Evolutionary conservation across 2,888 invertebrate genomes (phyloP).

Genomic region (Temnothorax ravouxi): DNA sequence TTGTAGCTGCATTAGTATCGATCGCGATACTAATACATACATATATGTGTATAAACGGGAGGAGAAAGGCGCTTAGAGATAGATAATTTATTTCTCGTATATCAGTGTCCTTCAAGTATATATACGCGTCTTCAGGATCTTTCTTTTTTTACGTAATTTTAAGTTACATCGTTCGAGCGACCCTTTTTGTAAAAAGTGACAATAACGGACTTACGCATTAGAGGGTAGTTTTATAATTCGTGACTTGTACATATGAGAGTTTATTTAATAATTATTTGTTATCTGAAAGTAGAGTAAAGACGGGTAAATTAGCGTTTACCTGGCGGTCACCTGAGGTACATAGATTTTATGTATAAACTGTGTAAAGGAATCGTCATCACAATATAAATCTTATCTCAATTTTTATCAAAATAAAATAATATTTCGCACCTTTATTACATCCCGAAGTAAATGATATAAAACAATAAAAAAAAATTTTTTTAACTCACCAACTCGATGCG

Average conservation of each 20-base stretch:
- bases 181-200: slow-evolving; percentile 44
- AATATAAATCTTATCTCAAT: slow-evolving; percentile 75
- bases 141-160: slow-evolving; percentile 48
- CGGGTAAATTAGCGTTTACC: slow-evolving; percentile 76
- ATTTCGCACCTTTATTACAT: neutral
- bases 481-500: too few species aligned
- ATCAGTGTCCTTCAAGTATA: slow-evolving; percentile 60
- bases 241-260: slow-evolving; percentile 74
- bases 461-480: too few species aligned
- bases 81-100: slow-evolving; percentile 80
- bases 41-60: slow-evolving; percentile 64
- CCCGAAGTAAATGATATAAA: too few species aligned
- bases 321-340: slow-evolving; percentile 72
- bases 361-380: slow-evolving; percentile 78
- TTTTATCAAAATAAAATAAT: slow-evolving; percentile 63
- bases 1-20: neutral
- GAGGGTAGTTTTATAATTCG: slow-evolving; percentile 40
- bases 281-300: slow-evolving; percentile 67
- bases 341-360: slow-evolving; percentile 70
- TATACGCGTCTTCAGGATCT: slow-evolving; percentile 52
- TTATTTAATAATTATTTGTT: slow-evolving; percentile 76
- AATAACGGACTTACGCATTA: slow-evolving; percentile 4
- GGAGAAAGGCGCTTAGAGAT: slow-evolving; percentile 67
- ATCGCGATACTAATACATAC: neutral
- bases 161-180: slow-evolving; percentile 13